phyloP scores from a whole-genome alignment of 1,140 invertebrate genomes.

The Camponotus vicinus region DNA sequence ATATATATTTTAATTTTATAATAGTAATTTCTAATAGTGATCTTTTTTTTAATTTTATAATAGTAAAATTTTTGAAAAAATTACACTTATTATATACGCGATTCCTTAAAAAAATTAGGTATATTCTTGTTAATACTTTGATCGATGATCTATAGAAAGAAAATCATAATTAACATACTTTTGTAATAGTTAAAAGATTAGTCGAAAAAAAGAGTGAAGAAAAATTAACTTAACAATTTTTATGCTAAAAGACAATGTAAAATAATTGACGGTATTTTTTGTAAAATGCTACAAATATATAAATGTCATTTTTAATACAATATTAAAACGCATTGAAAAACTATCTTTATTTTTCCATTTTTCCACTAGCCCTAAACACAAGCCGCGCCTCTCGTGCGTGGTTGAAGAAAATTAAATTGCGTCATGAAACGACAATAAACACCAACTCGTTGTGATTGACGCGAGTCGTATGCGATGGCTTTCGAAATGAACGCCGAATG shows the following conservation, averaged over 20 bases:
- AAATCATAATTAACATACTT: not conserved
- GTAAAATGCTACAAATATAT: not conserved
- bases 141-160: not conserved
- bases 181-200: not conserved
- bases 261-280: not conserved
- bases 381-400: slow-evolving; percentile 7
- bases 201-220: not conserved
- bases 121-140: slow-evolving; percentile 2
- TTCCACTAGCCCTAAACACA: not conserved
- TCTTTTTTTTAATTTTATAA: not conserved
- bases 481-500: slow-evolving; percentile 56
- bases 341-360: not conserved
- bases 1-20: not conserved
- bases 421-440: slow-evolving; percentile 55
- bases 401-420: slow-evolving; percentile 48
- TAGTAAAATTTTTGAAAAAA: not conserved
- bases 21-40: no score
- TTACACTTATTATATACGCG: not conserved
- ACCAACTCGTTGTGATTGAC: slow-evolving; percentile 43
- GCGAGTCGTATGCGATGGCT: slow-evolving; percentile 49
- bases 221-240: not conserved
- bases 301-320: not conserved
- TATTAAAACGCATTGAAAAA: not conserved
- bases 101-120: not conserved
- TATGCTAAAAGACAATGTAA: not conserved